These are phyloP conservation scores for Drosophila mauritiana DNA, from an alignment of 1,140 invertebrate species.

Conservation along the genomic window DNA sequence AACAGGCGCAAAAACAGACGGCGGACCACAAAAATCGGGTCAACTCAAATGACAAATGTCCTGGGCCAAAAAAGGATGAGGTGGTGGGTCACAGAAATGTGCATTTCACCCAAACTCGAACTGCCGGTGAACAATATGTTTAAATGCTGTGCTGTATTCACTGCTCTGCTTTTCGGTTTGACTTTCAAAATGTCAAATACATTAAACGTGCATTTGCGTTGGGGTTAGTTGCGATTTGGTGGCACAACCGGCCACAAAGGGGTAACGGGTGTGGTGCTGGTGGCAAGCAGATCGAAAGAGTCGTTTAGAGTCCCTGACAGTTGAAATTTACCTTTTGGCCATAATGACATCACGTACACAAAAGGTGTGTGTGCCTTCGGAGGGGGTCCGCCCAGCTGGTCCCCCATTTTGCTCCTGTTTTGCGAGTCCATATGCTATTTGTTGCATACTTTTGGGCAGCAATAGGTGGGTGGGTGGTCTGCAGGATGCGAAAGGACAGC, in stretches of 20 bases:
- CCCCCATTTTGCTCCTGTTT: constrained; percentile 2
- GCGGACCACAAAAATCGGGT: constrained; percentile 77
- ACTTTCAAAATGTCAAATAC: constrained; percentile 82
- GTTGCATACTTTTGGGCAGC: constrained; percentile 60
- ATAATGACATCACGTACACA: constrained; percentile 82
- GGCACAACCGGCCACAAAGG: constrained; percentile 63
- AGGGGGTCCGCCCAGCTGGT: not conserved
- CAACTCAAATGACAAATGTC: constrained; percentile 78
- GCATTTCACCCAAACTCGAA: constrained; percentile 5
- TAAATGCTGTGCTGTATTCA: constrained; percentile 47
- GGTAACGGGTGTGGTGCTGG: constrained; percentile 1
- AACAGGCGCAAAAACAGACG: constrained; percentile 76
- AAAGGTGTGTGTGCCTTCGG: constrained; percentile 71
- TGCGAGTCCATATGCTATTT: constrained; percentile 69
- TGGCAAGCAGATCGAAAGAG: constrained; percentile 54
- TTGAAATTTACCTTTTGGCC: constrained; percentile 82
- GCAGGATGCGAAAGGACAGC: constrained; percentile 1
- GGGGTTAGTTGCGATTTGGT: constrained; percentile 73
- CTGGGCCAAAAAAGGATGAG: not conserved
- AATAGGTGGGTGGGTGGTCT: not conserved
- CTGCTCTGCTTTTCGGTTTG: constrained; percentile 71
- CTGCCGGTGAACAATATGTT: constrained; percentile 56
- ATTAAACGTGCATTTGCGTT: constrained; percentile 80
- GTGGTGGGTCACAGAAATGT: not conserved
- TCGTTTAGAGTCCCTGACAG: constrained; percentile 77